A percentile compares a stretch with the other conserved stretches of the same genome.
Conservation (phyloP, 1,140 invertebrate species). For the Thereuonema tuberculata region DNA sequence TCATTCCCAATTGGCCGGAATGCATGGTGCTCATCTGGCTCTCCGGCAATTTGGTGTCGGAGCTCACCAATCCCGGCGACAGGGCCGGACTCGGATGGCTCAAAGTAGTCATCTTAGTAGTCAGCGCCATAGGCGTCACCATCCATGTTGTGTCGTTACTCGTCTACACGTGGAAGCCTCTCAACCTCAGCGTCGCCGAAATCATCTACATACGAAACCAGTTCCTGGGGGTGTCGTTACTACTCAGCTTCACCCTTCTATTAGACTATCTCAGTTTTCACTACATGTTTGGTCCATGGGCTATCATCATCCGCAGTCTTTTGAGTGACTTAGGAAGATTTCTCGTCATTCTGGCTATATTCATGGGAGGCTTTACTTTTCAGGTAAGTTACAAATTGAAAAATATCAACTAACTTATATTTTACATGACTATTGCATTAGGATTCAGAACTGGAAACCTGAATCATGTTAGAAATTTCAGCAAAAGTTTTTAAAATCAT, state of each 20-base stretch:
- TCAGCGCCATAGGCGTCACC: constrained; percentile 80
- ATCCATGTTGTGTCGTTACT: constrained; percentile 66
- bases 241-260: constrained; percentile 92
- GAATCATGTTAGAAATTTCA: no score
- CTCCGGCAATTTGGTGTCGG: constrained; percentile 85
- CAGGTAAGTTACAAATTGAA: constrained; percentile 63
- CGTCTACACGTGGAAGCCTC: no score
- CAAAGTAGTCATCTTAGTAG: constrained; percentile 67
- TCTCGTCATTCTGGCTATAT: constrained; percentile 90
- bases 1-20: constrained; percentile 53
- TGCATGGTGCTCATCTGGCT: constrained; percentile 92
- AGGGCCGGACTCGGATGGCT: constrained; percentile 59
- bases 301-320: constrained; percentile 46
- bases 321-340: constrained; percentile 77
- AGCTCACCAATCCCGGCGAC: constrained; percentile 91
- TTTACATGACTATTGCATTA: no score
- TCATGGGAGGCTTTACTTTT: constrained; percentile 97
- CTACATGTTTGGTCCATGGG: constrained; percentile 96
- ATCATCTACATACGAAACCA: constrained; percentile 89
- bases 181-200: constrained; percentile 52
- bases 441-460: no score
- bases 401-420: no score
- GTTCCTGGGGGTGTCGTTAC: constrained; percentile 82
- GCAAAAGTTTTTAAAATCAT: no score
- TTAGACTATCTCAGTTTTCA: constrained; percentile 95